Evolutionary conservation across 2,797 vertebrate genomes (phyloP), one percentile per base, ranked within the genome.

Genomic region (Babyrousa celebensis): DNA sequence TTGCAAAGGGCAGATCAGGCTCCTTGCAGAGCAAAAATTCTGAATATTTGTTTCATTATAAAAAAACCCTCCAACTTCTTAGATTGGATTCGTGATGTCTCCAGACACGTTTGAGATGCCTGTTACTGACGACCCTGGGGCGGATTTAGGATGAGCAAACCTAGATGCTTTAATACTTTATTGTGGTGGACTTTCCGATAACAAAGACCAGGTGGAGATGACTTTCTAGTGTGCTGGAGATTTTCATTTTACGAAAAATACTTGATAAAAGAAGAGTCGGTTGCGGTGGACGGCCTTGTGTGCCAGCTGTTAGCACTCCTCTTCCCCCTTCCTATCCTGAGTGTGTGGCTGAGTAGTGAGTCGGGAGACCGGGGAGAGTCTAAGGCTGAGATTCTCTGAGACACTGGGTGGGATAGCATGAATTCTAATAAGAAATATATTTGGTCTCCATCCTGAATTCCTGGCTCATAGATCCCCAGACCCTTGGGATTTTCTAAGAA

Each of bases 211-310:
- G 18, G 36, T 68, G 32, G n/a, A 60, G 48, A 36, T 71, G 16
- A 68, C 0, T 52, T 68, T 65, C 23, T 12, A 40, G 20, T 63
- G 27, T 84, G n/a, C 63, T 27, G 60, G 75, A 77, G 63, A 54
- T 80, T 89, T 85, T 83, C 29, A 36, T 79, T 93, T 79, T 29
- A 65, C 54, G 58, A 12, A 77, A 87, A 95, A 65, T 6, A 54
- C 56, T 40, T 58, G 32, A 15, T 68, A 14, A 65, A 54, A 52
- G 74, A 14, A 77, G 48, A 60, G 40, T 20, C 23, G 23, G 36
- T 84, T 72, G 18, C n/a, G 29, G 12, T 40, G 52, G 52, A 48
- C 43, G 27, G 32, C 29, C 27, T 68, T 79, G 6, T 78, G 23
- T 75, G n/a, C 54, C 32, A 79, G 5, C 63, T 72, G 18, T 71